phyloP scores from a whole-genome alignment of 2,113 vertebrate species.

The Callipepla squamata region DNA sequence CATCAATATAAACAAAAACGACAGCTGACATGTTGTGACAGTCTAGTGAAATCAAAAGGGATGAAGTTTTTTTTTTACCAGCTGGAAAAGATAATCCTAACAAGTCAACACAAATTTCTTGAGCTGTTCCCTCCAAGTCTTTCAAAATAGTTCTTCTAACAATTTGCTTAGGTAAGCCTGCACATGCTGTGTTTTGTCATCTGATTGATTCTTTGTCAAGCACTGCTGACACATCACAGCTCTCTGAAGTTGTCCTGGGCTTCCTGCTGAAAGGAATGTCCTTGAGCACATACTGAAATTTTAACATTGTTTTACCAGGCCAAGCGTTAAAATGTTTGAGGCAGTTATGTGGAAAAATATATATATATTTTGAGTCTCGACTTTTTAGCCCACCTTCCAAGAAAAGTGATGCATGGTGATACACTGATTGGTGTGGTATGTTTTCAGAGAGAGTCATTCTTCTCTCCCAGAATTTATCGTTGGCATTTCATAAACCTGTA shows the following conservation, averaged over 20 bases:
- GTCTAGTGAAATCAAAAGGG: background rate
- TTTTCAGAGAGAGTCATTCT: background rate
- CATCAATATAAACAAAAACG: background rate
- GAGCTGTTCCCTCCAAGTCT: background rate
- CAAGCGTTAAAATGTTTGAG: background rate
- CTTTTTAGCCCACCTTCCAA: background rate
- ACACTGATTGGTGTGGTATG: background rate
- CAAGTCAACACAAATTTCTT: slow-evolving; percentile 1
- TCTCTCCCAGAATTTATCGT: background rate
- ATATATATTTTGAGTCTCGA: background rate
- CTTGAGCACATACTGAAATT: background rate
- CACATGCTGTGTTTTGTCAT: background rate
- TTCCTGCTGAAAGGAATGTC: background rate
- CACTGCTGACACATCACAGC: background rate
- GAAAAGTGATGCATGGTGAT: background rate
- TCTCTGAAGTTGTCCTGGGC: background rate
- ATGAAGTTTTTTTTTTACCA: background rate
- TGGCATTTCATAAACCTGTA: background rate
- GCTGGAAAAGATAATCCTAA: background rate
- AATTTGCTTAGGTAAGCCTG: background rate
- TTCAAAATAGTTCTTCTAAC: background rate
- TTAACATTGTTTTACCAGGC: background rate
- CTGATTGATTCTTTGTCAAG: slow-evolving; percentile 4
- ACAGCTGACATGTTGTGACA: background rate
- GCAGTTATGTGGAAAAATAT: background rate